A percentile compares a stretch with the other conserved stretches of the same genome.
phyloP scores from a whole-genome alignment of 2,797 vertebrate species.

The Sternotherus odoratus region DNA sequence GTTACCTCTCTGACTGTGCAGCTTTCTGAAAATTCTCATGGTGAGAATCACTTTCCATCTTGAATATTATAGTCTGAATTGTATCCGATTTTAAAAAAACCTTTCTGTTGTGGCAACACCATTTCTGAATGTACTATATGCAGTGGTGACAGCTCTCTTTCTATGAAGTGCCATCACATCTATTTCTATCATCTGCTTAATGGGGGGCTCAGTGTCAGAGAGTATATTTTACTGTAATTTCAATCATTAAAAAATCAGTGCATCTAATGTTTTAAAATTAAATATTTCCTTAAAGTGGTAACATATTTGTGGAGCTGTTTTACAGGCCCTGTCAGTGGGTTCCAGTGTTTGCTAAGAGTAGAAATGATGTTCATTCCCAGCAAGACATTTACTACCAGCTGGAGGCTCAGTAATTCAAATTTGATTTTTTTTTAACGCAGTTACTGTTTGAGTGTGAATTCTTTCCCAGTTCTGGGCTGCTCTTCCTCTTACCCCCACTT shows the following conservation, averaged over 20 bases:
- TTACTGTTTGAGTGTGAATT: rapidly evolving
- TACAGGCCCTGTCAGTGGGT: background rate
- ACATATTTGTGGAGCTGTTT: background rate
- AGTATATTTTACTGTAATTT: background rate
- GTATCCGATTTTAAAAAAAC: background rate
- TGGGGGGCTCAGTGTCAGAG: background rate
- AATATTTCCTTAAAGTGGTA: background rate
- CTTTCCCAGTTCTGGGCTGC: background rate
- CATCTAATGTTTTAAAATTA: background rate
- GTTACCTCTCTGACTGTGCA: slow-evolving; percentile 5
- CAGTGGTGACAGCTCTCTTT: background rate
- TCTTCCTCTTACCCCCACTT: background rate
- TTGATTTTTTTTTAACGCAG: background rate
- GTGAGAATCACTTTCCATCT: background rate
- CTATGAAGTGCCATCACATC: background rate
- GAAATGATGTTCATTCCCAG: background rate
- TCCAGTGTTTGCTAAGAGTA: background rate
- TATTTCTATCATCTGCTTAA: background rate
- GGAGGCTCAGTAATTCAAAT: background rate
- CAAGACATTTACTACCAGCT: background rate
- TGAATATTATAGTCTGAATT: background rate
- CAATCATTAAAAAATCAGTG: background rate
- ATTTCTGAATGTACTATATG: background rate
- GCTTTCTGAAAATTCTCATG: slow-evolving; percentile 7
- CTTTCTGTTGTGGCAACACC: background rate